A percentile compares a stretch with the other conserved stretches of the same genome.
Conservation (phyloP, 2,888 invertebrate genomes). For the Netelia melanura region DNA sequence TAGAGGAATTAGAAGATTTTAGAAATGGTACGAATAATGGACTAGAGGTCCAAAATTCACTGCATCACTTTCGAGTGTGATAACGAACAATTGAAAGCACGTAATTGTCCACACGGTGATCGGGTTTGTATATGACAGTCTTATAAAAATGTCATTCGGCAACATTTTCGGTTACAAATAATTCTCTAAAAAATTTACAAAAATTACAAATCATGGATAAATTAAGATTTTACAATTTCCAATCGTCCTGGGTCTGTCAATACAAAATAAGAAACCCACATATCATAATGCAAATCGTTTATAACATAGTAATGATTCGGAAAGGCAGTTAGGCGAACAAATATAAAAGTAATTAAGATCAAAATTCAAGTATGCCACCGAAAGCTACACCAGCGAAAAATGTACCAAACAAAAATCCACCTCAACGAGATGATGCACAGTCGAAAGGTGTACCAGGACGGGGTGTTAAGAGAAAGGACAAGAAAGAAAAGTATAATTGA, state of each 20-base stretch:
- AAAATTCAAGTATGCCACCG: slow-evolving; percentile 50
- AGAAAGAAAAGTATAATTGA: slow-evolving; percentile 49
- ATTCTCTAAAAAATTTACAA: slow-evolving; percentile 41
- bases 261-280: slow-evolving; percentile 8
- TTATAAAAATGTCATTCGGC: slow-evolving; percentile 25
- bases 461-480: slow-evolving; percentile 19
- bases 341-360: neutral
- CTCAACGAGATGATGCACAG: slow-evolving; percentile 2
- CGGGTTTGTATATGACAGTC: slow-evolving; percentile 38
- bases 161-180: slow-evolving; percentile 40
- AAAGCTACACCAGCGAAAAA: slow-evolving; percentile 25
- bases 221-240: slow-evolving; percentile 10
- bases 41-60: too few relatives aligned
- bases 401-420: slow-evolving; percentile 24
- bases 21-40: neutral
- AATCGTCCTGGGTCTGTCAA: neutral
- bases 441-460: slow-evolving; percentile 1
- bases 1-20: too few relatives aligned
- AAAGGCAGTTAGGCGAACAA: neutral
- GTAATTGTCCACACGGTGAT: slow-evolving; percentile 3
- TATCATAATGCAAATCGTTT: slow-evolving; percentile 2
- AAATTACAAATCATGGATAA: slow-evolving; percentile 58
- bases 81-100: slow-evolving; percentile 46
- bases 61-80: neutral
- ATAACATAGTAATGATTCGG: slow-evolving; percentile 8